A percentile compares a stretch with the other conserved stretches of the same genome.
These are phyloP conservation scores for Capricornis sumatraensis DNA, from an alignment of 2,113 vertebrate genomes.

Conservation along the genomic window DNA sequence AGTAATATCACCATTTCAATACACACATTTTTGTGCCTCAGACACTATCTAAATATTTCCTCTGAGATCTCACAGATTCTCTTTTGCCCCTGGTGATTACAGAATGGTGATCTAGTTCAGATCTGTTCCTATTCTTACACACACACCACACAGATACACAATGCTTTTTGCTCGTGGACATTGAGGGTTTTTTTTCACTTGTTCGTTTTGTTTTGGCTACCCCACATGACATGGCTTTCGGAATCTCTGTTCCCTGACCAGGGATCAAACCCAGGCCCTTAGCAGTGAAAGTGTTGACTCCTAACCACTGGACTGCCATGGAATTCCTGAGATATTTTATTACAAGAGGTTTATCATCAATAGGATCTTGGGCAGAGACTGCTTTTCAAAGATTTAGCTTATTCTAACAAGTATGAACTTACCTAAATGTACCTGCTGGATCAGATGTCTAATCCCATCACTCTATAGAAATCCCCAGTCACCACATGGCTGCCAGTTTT, in stretches of 20 bases:
- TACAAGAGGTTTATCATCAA: background rate
- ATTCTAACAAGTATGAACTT: background rate
- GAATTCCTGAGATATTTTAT: background rate
- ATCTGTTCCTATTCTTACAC: background rate
- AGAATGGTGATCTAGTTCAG: background rate
- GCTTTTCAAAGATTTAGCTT: background rate
- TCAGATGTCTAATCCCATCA: background rate
- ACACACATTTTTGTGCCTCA: background rate
- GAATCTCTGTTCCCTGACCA: background rate
- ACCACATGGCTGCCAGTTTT: background rate
- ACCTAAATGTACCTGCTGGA: background rate
- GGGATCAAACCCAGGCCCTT: background rate
- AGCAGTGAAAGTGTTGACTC: background rate
- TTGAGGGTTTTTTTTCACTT: background rate
- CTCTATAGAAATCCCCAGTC: background rate
- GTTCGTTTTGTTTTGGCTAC: background rate
- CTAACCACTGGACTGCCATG: background rate
- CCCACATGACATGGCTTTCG: background rate
- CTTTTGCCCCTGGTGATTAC: background rate
- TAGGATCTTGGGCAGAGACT: background rate
- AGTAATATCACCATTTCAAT: background rate
- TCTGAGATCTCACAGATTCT: background rate
- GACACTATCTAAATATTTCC: background rate
- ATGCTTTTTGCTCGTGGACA: background rate
- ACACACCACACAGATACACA: background rate